phyloP scores from a whole-genome alignment of 2,113 vertebrate species.

The Phylloscopus whistleri region DNA sequence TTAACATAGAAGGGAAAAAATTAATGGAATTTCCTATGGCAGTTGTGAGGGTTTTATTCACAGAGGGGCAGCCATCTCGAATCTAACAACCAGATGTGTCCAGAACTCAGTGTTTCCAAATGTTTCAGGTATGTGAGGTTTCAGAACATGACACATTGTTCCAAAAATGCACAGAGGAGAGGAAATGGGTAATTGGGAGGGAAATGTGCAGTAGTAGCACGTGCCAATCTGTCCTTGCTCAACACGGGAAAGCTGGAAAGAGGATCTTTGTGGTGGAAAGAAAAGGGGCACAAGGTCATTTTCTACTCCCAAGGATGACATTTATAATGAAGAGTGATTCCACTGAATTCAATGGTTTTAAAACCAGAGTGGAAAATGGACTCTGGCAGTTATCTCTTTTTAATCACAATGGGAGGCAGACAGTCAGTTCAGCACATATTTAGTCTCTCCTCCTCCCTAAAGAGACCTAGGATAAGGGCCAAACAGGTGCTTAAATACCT shows the following conservation, averaged over 20 bases:
- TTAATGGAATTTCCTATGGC: not conserved
- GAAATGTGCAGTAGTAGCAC: not conserved
- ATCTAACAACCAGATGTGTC: constrained; percentile 35
- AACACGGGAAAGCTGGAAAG: not conserved
- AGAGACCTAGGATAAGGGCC: not conserved
- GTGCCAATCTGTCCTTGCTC: not conserved
- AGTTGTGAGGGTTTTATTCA: not conserved
- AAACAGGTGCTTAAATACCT: not conserved
- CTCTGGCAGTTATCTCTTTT: not conserved
- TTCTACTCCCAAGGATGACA: not conserved
- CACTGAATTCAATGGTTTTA: not conserved
- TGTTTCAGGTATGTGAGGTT: constrained; percentile 37
- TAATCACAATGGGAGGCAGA: not conserved
- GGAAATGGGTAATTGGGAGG: constrained; percentile 23
- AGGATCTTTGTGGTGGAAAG: not conserved
- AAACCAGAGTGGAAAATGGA: not conserved
- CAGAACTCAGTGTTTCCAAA: constrained; percentile 18
- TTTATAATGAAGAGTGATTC: not conserved
- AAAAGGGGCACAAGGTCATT: not conserved
- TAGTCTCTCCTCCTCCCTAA: not conserved
- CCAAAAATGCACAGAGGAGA: constrained; percentile 31
- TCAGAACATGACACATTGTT: not conserved
- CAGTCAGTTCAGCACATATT: not conserved
- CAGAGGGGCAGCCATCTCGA: not conserved
- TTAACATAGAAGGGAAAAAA: not conserved